Base-by-base conservation (phyloP, 1,140 invertebrate species). In the Plectus sambesii region DNA sequence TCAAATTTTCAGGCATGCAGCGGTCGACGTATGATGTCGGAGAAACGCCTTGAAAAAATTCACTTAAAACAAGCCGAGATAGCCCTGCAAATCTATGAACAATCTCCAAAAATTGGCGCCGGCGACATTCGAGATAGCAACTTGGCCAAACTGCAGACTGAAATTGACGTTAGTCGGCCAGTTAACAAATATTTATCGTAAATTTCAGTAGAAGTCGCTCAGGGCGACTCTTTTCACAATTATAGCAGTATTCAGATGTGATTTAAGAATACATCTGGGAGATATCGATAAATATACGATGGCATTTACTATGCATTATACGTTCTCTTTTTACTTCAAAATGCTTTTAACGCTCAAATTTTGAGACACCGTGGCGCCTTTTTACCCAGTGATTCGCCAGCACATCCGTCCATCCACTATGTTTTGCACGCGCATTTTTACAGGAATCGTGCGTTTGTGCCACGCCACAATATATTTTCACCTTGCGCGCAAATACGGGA, bases 51-150 rank as follows among this genome's bases (percentile, higher is more conserved):
- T 8, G 51, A 56, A 4, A 66, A 67, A 39, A 55, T 49, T 17
- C 64, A 67, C 45, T 68, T 67, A 24, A 66, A 69, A 43, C 57
- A 66, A 44, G 64, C 65, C 42, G 56, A 68, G 23, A 67, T 59
- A 39, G 64, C 64, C 8, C 40, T 67, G 24, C 63, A 66, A 42
- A 61, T 60, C 38, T 67, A 59, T 49, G 64, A 66, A 37, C 52
- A 55, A 47, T 66, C 58, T 29, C 64, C 64, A 1, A 69, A 67
- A 50, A 55, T 67, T 22, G 60, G 62, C 23, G 51, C 49, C 38
- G 55, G 57, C 2, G 50, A 61, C 37, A 49, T 69, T 9, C 39
- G 64, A 47, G 49, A 38, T 6, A 36, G 29, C 29, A 53, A 61
- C 39, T 47, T 69, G 38, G 62, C 63, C 12, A 52, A 54, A 36